Evolutionary conservation across 2,888 invertebrate genomes (phyloP), one percentile per base, ranked within the genome.

Genomic region (Heliconius aoede): DNA sequence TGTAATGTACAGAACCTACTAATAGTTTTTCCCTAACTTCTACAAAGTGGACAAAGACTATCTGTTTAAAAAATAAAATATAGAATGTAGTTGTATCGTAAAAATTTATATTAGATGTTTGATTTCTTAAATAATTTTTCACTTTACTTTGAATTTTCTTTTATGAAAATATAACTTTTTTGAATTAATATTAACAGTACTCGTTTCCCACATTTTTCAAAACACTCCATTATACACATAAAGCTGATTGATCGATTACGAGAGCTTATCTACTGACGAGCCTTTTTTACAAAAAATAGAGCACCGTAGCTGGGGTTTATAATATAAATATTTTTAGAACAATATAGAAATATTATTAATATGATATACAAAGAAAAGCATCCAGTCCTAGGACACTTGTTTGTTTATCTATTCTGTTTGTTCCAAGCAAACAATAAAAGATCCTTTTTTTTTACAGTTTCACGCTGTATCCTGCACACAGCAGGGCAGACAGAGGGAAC

Each of bases 251-350:
- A 65, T 65, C 65, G 32, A 65, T 65, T 36, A 65, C 36, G 13
- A 36, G 24, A 65, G 15, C 13, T 65, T n/a, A 65, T 36, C 24
- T 65, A 36, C 65, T 24, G 36, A 36, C 65, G 4, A 65, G 24
- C 65, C 7, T n/a, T 15, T 36, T 65, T 5, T 5, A 65, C 40
- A 65, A 36, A 64, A 65, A 65, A 65, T 15, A 15, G 1, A 65
- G 36, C 24, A 65, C 15, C 65, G 36, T 65, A 15, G 15, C 36
- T 40, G 32, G n/a, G 7, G n/a, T 64, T 64, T 65, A 65, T 65
- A 24, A 15, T 36, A 40, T 18, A 18, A 65, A 36, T 65, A 65
- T 65, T 65, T 65, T 65, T 65, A 65, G 65, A 65, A 26, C 7
- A 9, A 28, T 28, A 61, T 61, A 62, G 26, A 64, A 32, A 64